Conservation (phyloP, 2,888 invertebrate species). For the Tetragnatha montana region DNA sequence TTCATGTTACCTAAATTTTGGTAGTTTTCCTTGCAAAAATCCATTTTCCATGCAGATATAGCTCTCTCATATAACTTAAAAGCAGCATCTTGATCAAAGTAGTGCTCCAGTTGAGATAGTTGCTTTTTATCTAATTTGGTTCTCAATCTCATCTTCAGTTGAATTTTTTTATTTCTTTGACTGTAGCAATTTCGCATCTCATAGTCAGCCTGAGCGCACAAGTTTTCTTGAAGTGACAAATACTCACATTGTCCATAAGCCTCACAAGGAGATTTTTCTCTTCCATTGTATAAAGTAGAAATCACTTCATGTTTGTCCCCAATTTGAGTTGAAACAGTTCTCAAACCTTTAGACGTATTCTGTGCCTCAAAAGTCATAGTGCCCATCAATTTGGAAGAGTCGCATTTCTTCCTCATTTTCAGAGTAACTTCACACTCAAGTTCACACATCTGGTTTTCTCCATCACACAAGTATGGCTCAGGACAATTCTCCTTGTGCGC, state of each 20-base stretch:
- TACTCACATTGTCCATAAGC: not conserved
- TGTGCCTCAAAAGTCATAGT: no score
- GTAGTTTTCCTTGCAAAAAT: slow-evolving; percentile 6
- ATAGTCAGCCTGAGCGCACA: not conserved
- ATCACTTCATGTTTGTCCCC: slow-evolving; percentile 4
- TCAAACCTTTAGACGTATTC: no score
- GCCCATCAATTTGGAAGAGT: no score
- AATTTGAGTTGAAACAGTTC: slow-evolving; percentile 30
- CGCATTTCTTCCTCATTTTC: not conserved
- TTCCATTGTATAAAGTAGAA: slow-evolving; percentile 32
- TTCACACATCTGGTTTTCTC: slow-evolving; percentile 1
- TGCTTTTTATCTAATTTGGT: slow-evolving; percentile 21
- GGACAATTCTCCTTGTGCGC: slow-evolving; percentile 14
- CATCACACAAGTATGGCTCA: slow-evolving; percentile 54
- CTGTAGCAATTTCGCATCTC: slow-evolving; percentile 16
- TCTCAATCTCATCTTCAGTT: slow-evolving; percentile 13
- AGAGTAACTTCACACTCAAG: slow-evolving; percentile 27
- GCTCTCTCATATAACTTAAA: slow-evolving; percentile 18
- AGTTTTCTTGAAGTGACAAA: not conserved
- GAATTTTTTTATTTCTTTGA: slow-evolving; percentile 28
- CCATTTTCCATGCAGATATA: slow-evolving; percentile 2
- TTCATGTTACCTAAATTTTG: not conserved
- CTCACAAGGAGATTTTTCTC: not conserved
- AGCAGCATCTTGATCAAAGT: slow-evolving; percentile 6
- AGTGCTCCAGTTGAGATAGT: not conserved